phyloP scores from a whole-genome alignment of 2,113 vertebrate genomes.

The Rallus limicola region DNA sequence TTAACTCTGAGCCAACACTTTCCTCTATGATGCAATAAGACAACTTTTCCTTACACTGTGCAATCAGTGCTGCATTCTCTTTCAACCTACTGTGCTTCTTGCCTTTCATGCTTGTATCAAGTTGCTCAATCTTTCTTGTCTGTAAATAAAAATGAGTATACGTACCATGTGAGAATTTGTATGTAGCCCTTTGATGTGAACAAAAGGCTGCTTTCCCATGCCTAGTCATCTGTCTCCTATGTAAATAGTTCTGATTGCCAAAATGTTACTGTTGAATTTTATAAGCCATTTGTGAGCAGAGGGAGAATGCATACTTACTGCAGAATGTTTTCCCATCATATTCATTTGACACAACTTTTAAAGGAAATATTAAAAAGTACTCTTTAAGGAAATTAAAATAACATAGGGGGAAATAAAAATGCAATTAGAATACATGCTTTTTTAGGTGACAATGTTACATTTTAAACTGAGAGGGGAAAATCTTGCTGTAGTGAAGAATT shows the following conservation, averaged over 20 bases:
- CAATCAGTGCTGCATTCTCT: neutral
- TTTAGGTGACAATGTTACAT: neutral
- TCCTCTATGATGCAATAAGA: neutral
- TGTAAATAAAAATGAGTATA: conserved; percentile 49
- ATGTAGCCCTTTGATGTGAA: conserved; percentile 55
- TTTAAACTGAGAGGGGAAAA: neutral
- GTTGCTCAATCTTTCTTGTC: neutral
- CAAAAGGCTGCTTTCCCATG: conserved; percentile 67
- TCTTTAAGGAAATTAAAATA: neutral
- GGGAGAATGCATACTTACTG: neutral
- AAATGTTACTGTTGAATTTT: conserved; percentile 51
- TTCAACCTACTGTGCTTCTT: neutral
- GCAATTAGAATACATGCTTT: neutral
- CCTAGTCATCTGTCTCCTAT: conserved; percentile 59
- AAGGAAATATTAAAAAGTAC: neutral
- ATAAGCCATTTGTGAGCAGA: conserved; percentile 55
- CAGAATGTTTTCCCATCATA: conserved; percentile 17
- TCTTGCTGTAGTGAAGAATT: neutral
- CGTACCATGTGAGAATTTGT: conserved; percentile 49
- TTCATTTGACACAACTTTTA: neutral
- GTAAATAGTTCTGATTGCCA: conserved; percentile 64
- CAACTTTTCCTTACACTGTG: neutral
- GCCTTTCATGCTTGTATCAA: neutral
- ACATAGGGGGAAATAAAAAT: neutral
- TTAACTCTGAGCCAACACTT: neutral